phyloP scores from a whole-genome alignment of 2,113 vertebrate species.

The Erythrolamprus reginae region DNA sequence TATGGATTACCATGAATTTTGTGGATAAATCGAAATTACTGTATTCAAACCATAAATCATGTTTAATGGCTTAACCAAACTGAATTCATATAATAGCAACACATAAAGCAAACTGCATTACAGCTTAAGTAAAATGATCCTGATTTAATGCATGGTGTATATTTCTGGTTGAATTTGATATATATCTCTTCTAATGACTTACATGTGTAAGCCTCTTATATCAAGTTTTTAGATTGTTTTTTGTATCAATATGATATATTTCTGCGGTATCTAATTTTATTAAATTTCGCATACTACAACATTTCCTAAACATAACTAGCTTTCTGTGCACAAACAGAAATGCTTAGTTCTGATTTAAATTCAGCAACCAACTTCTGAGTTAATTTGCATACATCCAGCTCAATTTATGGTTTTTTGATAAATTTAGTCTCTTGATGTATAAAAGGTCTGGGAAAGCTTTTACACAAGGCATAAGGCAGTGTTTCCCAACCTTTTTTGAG shows the following conservation, averaged over 20 bases:
- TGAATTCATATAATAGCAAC: not conserved
- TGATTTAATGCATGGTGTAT: not conserved
- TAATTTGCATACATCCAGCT: conserved; percentile 1
- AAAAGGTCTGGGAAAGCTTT: conserved; percentile 5
- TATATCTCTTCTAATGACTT: not conserved
- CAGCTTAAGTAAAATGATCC: not conserved
- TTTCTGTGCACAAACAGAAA: not conserved
- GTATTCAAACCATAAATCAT: not conserved
- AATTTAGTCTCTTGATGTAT: not conserved
- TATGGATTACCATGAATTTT: not conserved
- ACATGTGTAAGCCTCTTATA: not conserved
- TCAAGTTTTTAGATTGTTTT: not conserved
- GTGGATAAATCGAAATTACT: not conserved
- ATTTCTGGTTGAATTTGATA: not conserved
- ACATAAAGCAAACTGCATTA: not conserved
- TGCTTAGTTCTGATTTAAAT: conserved; percentile 12
- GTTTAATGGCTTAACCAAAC: not conserved
- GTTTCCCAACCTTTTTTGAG: too few species aligned
- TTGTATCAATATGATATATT: not conserved
- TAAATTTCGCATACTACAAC: not conserved
- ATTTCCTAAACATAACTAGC: not conserved
- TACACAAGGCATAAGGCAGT: conserved; percentile 23
- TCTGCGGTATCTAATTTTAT: not conserved
- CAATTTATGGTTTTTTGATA: not conserved
- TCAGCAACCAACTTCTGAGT: not conserved